These are phyloP conservation scores for Xiphophorus maculatus DNA, from an alignment of 2,113 vertebrate genomes.

Conservation along the genomic window DNA sequence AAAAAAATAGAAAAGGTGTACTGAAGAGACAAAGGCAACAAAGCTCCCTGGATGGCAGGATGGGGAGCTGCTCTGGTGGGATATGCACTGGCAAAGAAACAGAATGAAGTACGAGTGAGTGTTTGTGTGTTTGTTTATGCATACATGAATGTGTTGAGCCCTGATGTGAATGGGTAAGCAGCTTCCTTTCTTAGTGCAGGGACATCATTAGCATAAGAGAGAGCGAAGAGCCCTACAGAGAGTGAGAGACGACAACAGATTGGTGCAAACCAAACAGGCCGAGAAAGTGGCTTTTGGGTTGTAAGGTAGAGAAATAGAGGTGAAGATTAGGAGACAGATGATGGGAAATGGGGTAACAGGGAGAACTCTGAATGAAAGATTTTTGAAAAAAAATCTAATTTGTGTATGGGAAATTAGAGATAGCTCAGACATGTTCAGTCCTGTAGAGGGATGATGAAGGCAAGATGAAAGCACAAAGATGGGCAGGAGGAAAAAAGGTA, in stretches of 20 bases:
- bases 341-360: conserved; percentile 53
- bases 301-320: background rate
- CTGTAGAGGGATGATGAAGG: conserved; percentile 17
- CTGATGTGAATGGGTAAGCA: conserved; percentile 75
- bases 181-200: conserved; percentile 67
- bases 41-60: conserved; percentile 3
- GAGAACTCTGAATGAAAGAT: conserved; percentile 1
- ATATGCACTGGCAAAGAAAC: background rate
- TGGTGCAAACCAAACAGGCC: conserved; percentile 14
- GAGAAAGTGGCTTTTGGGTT: conserved; percentile 4
- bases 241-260: conserved; percentile 41
- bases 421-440: conserved; percentile 31
- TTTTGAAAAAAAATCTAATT: conserved; percentile 44
- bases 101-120: conserved; percentile 6
- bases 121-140: conserved; percentile 10
- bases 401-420: conserved; percentile 48
- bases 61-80: conserved; percentile 9
- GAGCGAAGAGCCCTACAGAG: conserved; percentile 51
- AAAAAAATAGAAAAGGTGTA: background rate
- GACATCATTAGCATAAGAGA: conserved; percentile 72
- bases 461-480: conserved; percentile 12
- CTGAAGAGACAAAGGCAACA: background rate
- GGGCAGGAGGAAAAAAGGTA: conserved; percentile 25
- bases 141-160: conserved; percentile 27
- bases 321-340: conserved; percentile 27